A percentile compares a stretch with the other conserved stretches of the same genome.
These are phyloP conservation scores for Delia radicum DNA, from an alignment of 1,140 invertebrate genomes.

Conservation along the genomic window DNA sequence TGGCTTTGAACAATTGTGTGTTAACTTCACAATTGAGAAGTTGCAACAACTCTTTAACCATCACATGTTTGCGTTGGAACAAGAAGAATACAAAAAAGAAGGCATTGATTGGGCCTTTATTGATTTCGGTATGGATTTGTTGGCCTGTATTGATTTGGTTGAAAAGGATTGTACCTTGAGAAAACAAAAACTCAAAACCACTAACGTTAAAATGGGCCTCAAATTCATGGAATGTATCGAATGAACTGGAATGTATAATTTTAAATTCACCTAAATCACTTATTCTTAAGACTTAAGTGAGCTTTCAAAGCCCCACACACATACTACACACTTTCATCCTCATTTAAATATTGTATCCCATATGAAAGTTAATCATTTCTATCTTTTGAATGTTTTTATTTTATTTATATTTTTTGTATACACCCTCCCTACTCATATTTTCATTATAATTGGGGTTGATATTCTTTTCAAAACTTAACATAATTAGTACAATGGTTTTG, in stretches of 20 bases:
- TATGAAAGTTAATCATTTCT: background rate
- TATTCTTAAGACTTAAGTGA: too few relatives aligned
- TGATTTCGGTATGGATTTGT: slow-evolving; percentile 96
- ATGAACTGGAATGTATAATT: too few relatives aligned
- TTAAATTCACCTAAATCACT: too few relatives aligned
- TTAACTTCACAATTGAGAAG: slow-evolving; percentile 98
- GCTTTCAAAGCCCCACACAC: background rate
- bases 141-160: slow-evolving; percentile 94
- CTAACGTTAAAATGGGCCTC: too few relatives aligned
- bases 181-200: too few relatives aligned
- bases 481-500: slow-evolving; percentile 96
- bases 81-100: slow-evolving; percentile 95
- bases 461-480: too few relatives aligned
- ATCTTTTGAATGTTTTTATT: too few relatives aligned
- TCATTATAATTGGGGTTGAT: too few relatives aligned
- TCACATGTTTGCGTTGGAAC: slow-evolving; percentile 97
- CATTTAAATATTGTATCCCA: background rate
- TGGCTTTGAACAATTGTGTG: slow-evolving; percentile 97
- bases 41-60: slow-evolving; percentile 98
- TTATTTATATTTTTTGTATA: too few relatives aligned
- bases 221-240: too few relatives aligned
- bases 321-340: background rate
- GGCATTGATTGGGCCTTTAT: slow-evolving; percentile 94
- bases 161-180: too few relatives aligned
- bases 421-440: too few relatives aligned